phyloP scores from a whole-genome alignment of 2,888 invertebrate genomes.

The Drosophila anomelani region DNA sequence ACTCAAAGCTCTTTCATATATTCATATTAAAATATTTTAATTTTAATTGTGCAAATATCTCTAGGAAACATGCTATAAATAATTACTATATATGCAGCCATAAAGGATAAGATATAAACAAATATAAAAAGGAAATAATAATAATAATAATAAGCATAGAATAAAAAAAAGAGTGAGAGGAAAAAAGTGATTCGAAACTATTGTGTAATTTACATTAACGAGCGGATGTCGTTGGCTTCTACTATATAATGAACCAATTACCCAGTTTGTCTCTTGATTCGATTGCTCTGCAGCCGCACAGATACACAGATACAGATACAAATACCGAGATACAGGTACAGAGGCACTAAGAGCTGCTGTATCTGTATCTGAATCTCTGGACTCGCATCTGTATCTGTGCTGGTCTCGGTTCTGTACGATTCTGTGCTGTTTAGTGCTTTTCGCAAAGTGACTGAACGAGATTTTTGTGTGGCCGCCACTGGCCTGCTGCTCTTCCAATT shows the following conservation, averaged over 20 bases:
- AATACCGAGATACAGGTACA: conserved; percentile 5
- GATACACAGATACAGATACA: conserved; percentile 20
- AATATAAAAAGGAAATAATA: neutral
- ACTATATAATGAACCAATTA: conserved; percentile 78
- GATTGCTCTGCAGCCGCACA: conserved; percentile 64
- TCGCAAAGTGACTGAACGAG: conserved; percentile 47
- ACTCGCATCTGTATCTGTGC: conserved; percentile 17
- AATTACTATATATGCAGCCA: neutral
- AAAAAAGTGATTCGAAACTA: conserved; percentile 61
- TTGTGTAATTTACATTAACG: conserved; percentile 78
- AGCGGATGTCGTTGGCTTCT: conserved; percentile 78
- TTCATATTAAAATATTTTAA: neutral
- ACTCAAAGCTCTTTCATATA: neutral
- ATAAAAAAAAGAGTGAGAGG: conserved; percentile 7
- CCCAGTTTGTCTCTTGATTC: conserved; percentile 80
- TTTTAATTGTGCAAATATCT: too few relatives aligned
- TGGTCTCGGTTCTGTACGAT: conserved; percentile 22
- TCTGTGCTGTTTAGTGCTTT: conserved; percentile 31
- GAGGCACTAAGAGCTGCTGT: conserved; percentile 1
- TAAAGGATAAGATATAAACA: neutral
- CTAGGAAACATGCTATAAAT: neutral
- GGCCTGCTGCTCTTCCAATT: conserved; percentile 23
- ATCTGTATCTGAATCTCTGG: conserved; percentile 16
- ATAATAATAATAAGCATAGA: conserved; percentile 7
- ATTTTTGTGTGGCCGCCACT: conserved; percentile 23